Base-by-base conservation (phyloP, 2,113 vertebrate species). In the Eupsittula cactorum region DNA sequence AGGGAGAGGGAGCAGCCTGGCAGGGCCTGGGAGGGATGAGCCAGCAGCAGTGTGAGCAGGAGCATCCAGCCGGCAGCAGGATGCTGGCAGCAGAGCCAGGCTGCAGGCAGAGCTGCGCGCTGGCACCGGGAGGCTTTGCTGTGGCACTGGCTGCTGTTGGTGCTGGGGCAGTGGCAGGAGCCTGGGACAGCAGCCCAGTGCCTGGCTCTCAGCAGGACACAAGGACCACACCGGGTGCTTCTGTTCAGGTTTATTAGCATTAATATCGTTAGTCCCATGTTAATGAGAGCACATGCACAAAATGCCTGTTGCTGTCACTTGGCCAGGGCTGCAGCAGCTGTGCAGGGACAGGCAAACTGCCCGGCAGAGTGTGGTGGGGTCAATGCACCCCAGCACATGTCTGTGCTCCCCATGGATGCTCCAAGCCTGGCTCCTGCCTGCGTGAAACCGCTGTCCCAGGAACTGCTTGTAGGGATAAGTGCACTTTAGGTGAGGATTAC, bases 101-200 rank as follows among this genome's bases (percentile, higher is more conserved):
- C 76, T 76, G 80, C 2, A 15, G 60, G 29, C 46, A 33, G 64
- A 42, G 69, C 47, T 1, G 3, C 8, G 2, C 4, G 29, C 2
- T 6, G 23, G 17, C 69, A 41, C 4, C 3, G 21, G 33, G 13
- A 13, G 4, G 35, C 76, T 39, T 41, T 1, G 1, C 5, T 16
- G 23, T 35, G 74, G 28, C 53, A 44, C 44, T 3, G 5, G 35
- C 37, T 39, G 47, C 41, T 2, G 2, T 7, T 24, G 57, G 46
- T 6, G 1, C 68, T 1, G 13, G 41, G 70, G 81, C 18, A 42
- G 59, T 70, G 33, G 50, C 1, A 8, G 11, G 35, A 84, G 47
- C 35, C 15, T 0, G 0, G 27, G 74, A 1, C 4, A 75, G 28
- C 16, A 35, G 9, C 15, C 23, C 4, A 1, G 71, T 0, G 3